Percentiles rank a stretch among this genome's conserved stretches.
These are phyloP conservation scores for Ictidomys tridecemlineatus DNA, from an alignment of 2,113 vertebrate genomes.

Conservation along the genomic window DNA sequence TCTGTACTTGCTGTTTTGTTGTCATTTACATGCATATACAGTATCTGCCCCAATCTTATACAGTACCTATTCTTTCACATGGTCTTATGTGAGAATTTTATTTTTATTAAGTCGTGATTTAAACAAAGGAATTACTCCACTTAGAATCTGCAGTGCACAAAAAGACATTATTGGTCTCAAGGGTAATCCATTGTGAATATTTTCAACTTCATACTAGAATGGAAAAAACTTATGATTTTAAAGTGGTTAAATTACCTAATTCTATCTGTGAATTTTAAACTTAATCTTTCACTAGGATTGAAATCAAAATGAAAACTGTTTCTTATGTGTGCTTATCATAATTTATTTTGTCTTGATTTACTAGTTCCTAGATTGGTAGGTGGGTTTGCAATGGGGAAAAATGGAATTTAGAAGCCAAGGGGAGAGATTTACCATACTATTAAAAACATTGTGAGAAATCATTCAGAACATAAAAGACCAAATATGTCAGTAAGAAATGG, in stretches of 20 bases:
- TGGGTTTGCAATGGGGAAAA: neutral
- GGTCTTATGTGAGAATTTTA: neutral
- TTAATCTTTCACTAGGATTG: neutral
- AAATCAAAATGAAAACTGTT: neutral
- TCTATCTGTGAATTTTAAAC: conserved; percentile 29
- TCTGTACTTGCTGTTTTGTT: conserved; percentile 51
- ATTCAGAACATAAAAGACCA: neutral
- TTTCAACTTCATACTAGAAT: conserved; percentile 37
- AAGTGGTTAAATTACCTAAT: neutral
- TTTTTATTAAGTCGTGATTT: conserved; percentile 41
- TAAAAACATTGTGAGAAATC: neutral
- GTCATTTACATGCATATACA: neutral
- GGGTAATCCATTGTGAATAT: conserved; percentile 3
- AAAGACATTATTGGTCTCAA: neutral
- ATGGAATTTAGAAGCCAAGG: neutral
- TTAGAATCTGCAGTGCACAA: neutral
- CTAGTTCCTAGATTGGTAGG: neutral
- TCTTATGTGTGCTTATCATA: neutral
- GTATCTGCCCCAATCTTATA: neutral
- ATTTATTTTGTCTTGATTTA: neutral
- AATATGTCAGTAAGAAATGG: neutral
- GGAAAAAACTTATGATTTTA: neutral
- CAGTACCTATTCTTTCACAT: conserved; percentile 41
- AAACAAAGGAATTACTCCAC: conserved; percentile 65
- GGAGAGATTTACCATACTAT: neutral